Conservation (phyloP, 2,113 vertebrate species). For the Ophthalmolycus amberensis region DNA sequence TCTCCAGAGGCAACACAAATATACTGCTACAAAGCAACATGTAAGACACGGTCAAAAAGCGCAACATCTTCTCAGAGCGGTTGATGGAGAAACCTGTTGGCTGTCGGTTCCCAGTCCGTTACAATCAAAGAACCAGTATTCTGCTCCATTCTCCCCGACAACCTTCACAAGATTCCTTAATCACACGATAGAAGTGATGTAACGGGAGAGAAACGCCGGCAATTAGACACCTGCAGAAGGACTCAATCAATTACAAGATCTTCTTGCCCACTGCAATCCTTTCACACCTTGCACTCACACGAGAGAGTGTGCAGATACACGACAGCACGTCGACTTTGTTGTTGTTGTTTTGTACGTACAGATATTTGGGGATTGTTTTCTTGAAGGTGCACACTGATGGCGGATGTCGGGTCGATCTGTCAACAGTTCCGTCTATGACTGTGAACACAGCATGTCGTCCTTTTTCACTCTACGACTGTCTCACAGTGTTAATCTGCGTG, state of each 20-base stretch:
- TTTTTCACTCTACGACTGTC: constrained; percentile 52
- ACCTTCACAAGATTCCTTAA: constrained; percentile 62
- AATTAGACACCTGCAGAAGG: constrained; percentile 72
- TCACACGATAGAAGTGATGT: constrained; percentile 70
- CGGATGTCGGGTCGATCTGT: constrained; percentile 45
- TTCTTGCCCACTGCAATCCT: constrained; percentile 5
- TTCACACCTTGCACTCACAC: constrained; percentile 3
- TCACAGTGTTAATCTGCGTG: constrained; percentile 61
- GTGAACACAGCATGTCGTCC: constrained; percentile 51
- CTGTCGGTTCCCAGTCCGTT: constrained; percentile 50
- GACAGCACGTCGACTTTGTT: neutral
- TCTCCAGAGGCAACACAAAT: neutral
- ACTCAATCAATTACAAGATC: constrained; percentile 37
- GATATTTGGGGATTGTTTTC: constrained; percentile 16
- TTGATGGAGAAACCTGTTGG: constrained; percentile 51
- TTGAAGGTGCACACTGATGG: constrained; percentile 1
- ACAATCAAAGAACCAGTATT: constrained; percentile 67
- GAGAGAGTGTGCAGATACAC: neutral
- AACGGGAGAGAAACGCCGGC: constrained; percentile 71
- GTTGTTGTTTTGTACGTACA: neutral
- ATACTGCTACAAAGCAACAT: neutral
- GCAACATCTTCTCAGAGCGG: constrained; percentile 43
- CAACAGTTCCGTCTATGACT: constrained; percentile 21
- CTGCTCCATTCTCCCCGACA: constrained; percentile 51
- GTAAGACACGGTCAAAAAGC: constrained; percentile 39